Base-by-base conservation (phyloP, 2,113 vertebrate species). In the Grantiella picta region DNA sequence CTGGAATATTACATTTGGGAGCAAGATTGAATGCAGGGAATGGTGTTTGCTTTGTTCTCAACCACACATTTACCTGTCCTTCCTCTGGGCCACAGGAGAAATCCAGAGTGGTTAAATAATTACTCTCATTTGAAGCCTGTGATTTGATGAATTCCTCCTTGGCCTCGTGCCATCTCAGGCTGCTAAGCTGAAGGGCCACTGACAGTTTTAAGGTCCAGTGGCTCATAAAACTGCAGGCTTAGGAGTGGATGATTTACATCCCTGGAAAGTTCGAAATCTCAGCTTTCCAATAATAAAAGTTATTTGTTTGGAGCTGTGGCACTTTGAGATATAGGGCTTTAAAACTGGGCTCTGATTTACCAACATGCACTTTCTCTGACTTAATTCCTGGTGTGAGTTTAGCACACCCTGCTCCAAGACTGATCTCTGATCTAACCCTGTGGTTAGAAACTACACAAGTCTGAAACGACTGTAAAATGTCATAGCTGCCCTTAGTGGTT, bases 151-250 rank as follows among this genome's bases (percentile, higher is more conserved):
- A 82, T 82, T 90, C 0, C 1, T 56, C 44, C 40, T 73, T 93
- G 91, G 85, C 85, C 19, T 18, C 0, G 0, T 87, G 79, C 79
- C 92, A 90, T 36, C 50, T 3, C 53, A 72, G 78, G 15, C 63
- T 90, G 89, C 81, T 96, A 61, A 91, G 73, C 76, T 80, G 82
- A 96, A 85, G 57, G 56, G 13, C 66, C 84, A 90, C 19, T 85
- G 92, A 75, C 71, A 64, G 73, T 35, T 93, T 94, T 86, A 86
- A 85, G 56, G 59, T 81, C 82, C 38, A 42, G 44, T 40, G 81
- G 52, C 53, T 79, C 61, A 47, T 76, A 94, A 96, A 92, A 49
- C 42, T 81, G 29, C 35, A 57, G 71, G 33, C 64, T 90, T 84
- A 63, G 60, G 64, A 83, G 76, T 35, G 45, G 49, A 18, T 75